Evolutionary conservation across 2,797 vertebrate species (phyloP).

Genomic region (Antennarius maculatus): DNA sequence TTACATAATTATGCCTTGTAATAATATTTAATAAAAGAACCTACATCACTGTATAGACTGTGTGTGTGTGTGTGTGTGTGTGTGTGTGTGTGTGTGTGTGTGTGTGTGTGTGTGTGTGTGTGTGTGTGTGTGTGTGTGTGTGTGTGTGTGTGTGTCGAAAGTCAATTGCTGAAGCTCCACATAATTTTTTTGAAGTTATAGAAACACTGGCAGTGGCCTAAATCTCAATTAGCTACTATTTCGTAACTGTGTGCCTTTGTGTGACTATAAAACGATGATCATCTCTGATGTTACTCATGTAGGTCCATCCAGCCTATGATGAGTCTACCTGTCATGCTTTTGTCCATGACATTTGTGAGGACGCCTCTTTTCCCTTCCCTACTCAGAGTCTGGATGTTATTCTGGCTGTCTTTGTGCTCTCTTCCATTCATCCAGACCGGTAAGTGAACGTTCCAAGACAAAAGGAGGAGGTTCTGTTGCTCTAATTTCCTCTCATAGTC

Average conservation of each 20-base stretch:
- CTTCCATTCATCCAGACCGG: constrained; percentile 91
- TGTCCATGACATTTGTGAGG: constrained; percentile 89
- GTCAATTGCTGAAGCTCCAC: neutral
- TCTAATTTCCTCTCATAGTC: no score
- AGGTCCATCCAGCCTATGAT: constrained; percentile 87
- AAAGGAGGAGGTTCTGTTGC: no score
- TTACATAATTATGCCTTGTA: neutral
- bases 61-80: no score
- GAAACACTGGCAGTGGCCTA: neutral
- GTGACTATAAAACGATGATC: constrained; percentile 5
- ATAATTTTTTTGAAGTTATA: neutral
- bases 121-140: no score
- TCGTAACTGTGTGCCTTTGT: neutral
- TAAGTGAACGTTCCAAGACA: constrained; percentile 66
- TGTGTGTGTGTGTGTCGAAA: neutral
- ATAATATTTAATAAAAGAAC: no score
- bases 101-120: no score
- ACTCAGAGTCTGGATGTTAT: constrained; percentile 87
- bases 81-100: no score
- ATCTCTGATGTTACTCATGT: constrained; percentile 32
- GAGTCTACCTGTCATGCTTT: constrained; percentile 86
- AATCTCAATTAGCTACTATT: neutral
- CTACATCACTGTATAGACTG: no score
- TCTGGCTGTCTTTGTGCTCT: constrained; percentile 92
- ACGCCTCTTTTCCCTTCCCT: constrained; percentile 88